Percentiles rank a stretch among this genome's conserved stretches.
These are phyloP conservation scores for Rhagoletis zephyria DNA, from an alignment of 1,140 invertebrate genomes.

Conservation along the genomic window DNA sequence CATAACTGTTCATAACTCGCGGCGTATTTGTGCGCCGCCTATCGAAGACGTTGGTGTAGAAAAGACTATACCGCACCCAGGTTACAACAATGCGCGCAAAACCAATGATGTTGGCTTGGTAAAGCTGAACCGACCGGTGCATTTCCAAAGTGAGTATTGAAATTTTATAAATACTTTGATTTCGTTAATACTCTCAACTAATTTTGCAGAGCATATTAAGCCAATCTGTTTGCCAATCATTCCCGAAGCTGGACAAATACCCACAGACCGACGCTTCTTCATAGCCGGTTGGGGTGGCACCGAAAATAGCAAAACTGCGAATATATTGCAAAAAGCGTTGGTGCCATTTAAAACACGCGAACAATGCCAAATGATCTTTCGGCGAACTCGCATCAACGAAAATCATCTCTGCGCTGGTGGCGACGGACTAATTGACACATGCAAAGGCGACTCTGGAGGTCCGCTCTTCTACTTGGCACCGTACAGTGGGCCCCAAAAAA, in stretches of 20 bases:
- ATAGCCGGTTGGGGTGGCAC: constrained; percentile 69
- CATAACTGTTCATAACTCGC: constrained; percentile 58
- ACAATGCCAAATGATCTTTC: not conserved
- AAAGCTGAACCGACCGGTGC: constrained; percentile 61
- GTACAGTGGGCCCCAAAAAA: constrained; percentile 55
- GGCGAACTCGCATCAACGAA: constrained; percentile 63
- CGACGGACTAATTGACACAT: constrained; percentile 78
- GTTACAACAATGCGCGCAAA: constrained; percentile 76
- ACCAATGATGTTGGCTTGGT: constrained; percentile 81
- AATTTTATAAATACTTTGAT: not conserved
- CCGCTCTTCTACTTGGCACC: constrained; percentile 74
- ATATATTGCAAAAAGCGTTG: constrained; percentile 43
- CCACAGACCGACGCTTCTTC: constrained; percentile 61
- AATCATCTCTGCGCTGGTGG: constrained; percentile 81
- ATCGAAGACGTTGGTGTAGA: constrained; percentile 76
- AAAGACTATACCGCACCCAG: constrained; percentile 76
- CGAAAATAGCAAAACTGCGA: constrained; percentile 53
- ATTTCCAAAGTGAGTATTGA: constrained; percentile 54
- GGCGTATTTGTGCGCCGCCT: constrained; percentile 73
- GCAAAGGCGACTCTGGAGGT: constrained; percentile 84
- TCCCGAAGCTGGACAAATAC: constrained; percentile 53
- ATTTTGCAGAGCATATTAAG: constrained; percentile 63
- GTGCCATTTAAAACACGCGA: not conserved
- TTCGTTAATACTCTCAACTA: not conserved
- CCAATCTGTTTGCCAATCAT: constrained; percentile 67